A percentile compares a stretch with the other conserved stretches of the same genome.
phyloP scores from a whole-genome alignment of 2,113 vertebrate genomes.

The Turnix velox region DNA sequence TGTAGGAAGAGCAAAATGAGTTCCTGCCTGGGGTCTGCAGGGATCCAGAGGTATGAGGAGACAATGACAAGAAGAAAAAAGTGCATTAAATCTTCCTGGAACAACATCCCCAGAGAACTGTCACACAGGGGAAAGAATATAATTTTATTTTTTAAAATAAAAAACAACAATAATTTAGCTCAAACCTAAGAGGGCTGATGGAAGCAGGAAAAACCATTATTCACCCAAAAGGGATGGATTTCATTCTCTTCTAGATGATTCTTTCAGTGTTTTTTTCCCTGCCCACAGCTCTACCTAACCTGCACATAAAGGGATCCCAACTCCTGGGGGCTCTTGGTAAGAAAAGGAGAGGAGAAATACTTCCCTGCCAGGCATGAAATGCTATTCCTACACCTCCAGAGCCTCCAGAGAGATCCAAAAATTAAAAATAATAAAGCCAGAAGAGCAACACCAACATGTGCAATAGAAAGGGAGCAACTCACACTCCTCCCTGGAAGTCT shows the following conservation, averaged over 20 bases:
- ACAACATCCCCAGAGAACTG: neutral
- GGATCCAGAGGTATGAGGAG: neutral
- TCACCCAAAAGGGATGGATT: neutral
- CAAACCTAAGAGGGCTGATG: neutral
- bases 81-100: neutral
- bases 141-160: constrained; percentile 61
- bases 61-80: neutral
- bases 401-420: neutral
- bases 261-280: neutral
- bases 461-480: neutral
- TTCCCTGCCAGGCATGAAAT: neutral
- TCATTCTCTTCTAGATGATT: neutral
- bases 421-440: too few species aligned
- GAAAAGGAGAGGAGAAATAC: neutral
- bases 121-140: neutral
- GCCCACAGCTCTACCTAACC: neutral
- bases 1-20: neutral
- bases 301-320: neutral
- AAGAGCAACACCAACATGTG: constrained; percentile 22
- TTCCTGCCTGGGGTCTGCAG: neutral
- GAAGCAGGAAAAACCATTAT: neutral
- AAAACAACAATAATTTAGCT: constrained; percentile 55
- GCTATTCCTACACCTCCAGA: neutral
- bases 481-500: constrained; percentile 31
- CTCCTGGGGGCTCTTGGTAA: neutral